Evolutionary conservation across 1,140 invertebrate species (phyloP).

Genomic region (Centruroides sculpturatus): DNA sequence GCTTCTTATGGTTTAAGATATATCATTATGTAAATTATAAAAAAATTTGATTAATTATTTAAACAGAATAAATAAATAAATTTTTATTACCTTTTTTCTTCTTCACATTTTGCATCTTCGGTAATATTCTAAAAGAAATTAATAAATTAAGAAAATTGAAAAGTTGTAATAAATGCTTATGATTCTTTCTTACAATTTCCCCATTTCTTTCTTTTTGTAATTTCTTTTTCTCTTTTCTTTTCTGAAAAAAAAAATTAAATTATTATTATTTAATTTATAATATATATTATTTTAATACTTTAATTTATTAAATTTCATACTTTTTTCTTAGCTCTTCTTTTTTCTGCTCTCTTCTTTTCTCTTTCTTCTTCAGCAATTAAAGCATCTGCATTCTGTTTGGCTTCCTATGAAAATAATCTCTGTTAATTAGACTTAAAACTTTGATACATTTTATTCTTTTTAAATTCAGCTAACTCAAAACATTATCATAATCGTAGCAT

Average conservation of each 20-base stretch:
- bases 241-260: constrained; percentile 1
- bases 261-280: not conserved
- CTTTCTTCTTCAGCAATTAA: constrained; percentile 6
- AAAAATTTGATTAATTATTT: too few species aligned
- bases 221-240: constrained; percentile 9
- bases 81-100: not conserved
- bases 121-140: not conserved
- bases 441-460: too few species aligned
- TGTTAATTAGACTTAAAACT: too few species aligned
- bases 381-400: not conserved
- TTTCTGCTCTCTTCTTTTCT: constrained; percentile 8
- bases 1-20: too few species aligned
- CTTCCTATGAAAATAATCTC: not conserved
- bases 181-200: not conserved
- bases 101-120: not conserved
- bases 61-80: too few species aligned
- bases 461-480: too few species aligned
- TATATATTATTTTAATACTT: not conserved
- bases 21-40: too few species aligned
- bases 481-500: too few species aligned
- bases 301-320: not conserved
- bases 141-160: not conserved
- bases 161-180: not conserved
- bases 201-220: constrained; percentile 3
- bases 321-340: constrained; percentile 9